Conservation (phyloP, 2,113 vertebrate genomes). For the Paramormyrops kingsleyae region DNA sequence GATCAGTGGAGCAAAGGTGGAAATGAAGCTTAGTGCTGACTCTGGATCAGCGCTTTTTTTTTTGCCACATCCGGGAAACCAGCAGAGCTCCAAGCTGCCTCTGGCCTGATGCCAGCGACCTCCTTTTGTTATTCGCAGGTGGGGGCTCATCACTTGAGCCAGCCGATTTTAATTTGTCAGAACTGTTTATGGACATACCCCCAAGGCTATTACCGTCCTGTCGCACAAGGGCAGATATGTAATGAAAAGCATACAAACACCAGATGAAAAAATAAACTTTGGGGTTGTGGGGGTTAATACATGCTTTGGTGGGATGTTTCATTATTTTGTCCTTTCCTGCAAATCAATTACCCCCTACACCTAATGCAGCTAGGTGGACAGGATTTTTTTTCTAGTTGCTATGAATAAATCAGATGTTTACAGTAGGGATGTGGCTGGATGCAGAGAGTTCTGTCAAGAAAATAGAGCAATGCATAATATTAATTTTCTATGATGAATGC, state of each 20-base stretch:
- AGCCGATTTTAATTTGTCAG: conserved; percentile 71
- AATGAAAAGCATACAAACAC: conserved; percentile 65
- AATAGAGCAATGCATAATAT: conserved; percentile 36
- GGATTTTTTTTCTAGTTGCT: conserved; percentile 53
- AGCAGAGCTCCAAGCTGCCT: background rate
- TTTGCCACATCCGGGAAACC: background rate
- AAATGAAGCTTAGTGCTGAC: background rate
- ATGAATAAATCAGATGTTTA: conserved; percentile 66
- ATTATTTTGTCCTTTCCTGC: conserved; percentile 62
- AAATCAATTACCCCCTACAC: conserved; percentile 58
- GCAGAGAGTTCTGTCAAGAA: conserved; percentile 40
- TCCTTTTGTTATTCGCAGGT: conserved; percentile 12
- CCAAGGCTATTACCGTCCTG: conserved; percentile 64
- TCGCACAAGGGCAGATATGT: conserved; percentile 59
- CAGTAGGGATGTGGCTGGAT: conserved; percentile 38
- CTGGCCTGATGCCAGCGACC: background rate
- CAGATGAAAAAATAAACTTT: conserved; percentile 46
- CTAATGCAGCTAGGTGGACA: conserved; percentile 51
- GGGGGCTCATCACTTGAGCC: conserved; percentile 47
- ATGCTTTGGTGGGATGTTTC: conserved; percentile 37
- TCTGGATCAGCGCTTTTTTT: background rate
- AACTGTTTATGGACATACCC: conserved; percentile 67
- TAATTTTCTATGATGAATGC: background rate
- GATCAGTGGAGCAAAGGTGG: background rate
- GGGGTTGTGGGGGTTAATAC: conserved; percentile 22